A percentile compares a stretch with the other conserved stretches of the same genome.
These are phyloP conservation scores for Rhizomys pruinosus DNA, from an alignment of 2,113 vertebrate genomes.

Conservation along the genomic window DNA sequence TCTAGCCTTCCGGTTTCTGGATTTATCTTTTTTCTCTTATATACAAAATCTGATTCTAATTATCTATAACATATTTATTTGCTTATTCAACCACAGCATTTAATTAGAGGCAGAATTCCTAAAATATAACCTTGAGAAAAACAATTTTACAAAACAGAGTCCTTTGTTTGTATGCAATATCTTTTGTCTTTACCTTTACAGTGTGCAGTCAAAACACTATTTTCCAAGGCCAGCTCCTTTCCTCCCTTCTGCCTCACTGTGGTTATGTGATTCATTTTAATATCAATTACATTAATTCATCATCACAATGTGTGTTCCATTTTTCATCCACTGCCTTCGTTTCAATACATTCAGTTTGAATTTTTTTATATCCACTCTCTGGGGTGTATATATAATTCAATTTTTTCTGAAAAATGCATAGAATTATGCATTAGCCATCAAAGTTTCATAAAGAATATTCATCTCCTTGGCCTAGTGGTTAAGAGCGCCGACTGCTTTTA, in stretches of 20 bases:
- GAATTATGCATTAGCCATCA: constrained; percentile 1
- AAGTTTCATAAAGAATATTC: neutral
- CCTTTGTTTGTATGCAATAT: constrained; percentile 46
- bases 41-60: constrained; percentile 43
- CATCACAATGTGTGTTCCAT: constrained; percentile 14
- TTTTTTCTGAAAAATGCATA: constrained; percentile 46
- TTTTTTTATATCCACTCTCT: constrained; percentile 25
- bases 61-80: constrained; percentile 46
- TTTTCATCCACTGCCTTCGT: neutral
- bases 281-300: neutral
- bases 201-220: constrained; percentile 30
- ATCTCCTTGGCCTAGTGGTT: no score
- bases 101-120: constrained; percentile 58
- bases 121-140: constrained; percentile 57
- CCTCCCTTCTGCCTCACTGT: constrained; percentile 5
- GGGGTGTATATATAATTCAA: neutral
- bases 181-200: constrained; percentile 50
- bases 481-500: no score
- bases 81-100: neutral
- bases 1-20: constrained; percentile 22
- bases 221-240: constrained; percentile 62
- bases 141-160: constrained; percentile 56
- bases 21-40: constrained; percentile 43
- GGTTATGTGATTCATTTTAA: constrained; percentile 24
- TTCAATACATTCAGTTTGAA: neutral